Conservation (phyloP, 2,888 invertebrate genomes). For the Drosophila kanekoi region DNA sequence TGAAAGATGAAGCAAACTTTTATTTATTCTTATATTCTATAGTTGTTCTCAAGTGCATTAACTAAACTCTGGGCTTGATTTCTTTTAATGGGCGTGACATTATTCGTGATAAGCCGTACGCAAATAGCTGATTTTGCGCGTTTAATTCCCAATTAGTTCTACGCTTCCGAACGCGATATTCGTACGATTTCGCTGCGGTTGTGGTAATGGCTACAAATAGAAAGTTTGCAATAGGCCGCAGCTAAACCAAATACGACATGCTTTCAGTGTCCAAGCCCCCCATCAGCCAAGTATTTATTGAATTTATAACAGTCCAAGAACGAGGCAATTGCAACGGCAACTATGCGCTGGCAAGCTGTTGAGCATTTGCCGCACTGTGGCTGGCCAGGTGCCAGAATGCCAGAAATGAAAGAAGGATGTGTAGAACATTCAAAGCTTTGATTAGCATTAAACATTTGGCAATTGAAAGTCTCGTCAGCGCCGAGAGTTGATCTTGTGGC, state of each 20-base stretch:
- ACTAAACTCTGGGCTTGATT: too few species aligned
- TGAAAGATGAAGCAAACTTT: too few species aligned
- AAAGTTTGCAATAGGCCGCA: slow-evolving; percentile 34
- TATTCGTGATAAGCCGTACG: not conserved
- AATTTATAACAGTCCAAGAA: slow-evolving; percentile 25
- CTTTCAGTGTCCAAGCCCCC: not conserved
- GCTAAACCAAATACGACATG: slow-evolving; percentile 9
- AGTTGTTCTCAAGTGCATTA: too few species aligned
- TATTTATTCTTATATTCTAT: too few species aligned
- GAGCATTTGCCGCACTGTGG: too few species aligned
- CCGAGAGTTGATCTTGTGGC: slow-evolving; percentile 25
- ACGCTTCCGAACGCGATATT: not conserved
- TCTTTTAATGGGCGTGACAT: too few species aligned
- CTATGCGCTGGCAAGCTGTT: slow-evolving; percentile 10
- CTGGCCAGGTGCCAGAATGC: slow-evolving; percentile 37
- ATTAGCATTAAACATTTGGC: slow-evolving; percentile 46
- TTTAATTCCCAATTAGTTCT: not conserved
- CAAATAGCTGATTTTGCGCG: slow-evolving; percentile 4
- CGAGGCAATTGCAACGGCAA: slow-evolving; percentile 5
- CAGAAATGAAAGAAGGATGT: slow-evolving; percentile 10
- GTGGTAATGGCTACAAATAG: slow-evolving; percentile 39
- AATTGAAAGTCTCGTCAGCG: slow-evolving; percentile 22
- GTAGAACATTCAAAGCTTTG: slow-evolving; percentile 38
- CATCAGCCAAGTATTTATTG: slow-evolving; percentile 33
- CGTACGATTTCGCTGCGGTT: slow-evolving; percentile 5